These are phyloP conservation scores for Sesia apiformis DNA, from an alignment of 2,888 invertebrate species.

Conservation along the genomic window DNA sequence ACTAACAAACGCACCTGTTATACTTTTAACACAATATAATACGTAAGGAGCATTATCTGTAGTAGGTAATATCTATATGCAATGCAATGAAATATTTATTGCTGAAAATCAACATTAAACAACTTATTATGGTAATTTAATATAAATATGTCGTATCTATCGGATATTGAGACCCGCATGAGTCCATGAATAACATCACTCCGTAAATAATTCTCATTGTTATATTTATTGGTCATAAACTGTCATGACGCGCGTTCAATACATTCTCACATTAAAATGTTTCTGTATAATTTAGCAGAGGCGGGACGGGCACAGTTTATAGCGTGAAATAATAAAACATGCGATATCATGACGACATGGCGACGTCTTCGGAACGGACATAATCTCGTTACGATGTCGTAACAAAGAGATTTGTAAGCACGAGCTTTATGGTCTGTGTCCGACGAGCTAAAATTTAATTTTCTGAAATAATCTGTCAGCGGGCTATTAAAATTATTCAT, in stretches of 20 bases:
- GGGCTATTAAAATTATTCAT: constrained; percentile 67
- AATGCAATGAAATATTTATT: not conserved
- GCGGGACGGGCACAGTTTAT: constrained; percentile 40
- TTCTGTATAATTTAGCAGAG: constrained; percentile 48
- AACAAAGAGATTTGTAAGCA: constrained; percentile 75
- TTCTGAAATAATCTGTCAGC: constrained; percentile 72
- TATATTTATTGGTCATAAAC: constrained; percentile 52
- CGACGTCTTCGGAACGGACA: constrained; percentile 68
- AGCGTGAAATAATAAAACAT: constrained; percentile 65
- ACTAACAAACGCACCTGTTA: constrained; percentile 6
- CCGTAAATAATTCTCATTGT: constrained; percentile 42
- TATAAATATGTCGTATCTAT: no score
- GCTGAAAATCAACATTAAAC: not conserved
- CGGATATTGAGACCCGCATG: constrained; percentile 23
- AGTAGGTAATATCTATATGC: not conserved
- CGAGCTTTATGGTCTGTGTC: constrained; percentile 71
- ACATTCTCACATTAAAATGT: constrained; percentile 41
- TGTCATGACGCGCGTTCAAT: constrained; percentile 40
- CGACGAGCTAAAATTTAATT: constrained; percentile 74
- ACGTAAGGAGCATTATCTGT: not conserved
- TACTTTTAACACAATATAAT: not conserved
- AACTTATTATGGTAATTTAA: not conserved
- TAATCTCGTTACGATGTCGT: constrained; percentile 74
- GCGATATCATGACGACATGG: constrained; percentile 55
- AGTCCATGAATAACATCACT: constrained; percentile 41